phyloP scores from a whole-genome alignment of 2,797 vertebrate genomes.

The Lemur catta region DNA sequence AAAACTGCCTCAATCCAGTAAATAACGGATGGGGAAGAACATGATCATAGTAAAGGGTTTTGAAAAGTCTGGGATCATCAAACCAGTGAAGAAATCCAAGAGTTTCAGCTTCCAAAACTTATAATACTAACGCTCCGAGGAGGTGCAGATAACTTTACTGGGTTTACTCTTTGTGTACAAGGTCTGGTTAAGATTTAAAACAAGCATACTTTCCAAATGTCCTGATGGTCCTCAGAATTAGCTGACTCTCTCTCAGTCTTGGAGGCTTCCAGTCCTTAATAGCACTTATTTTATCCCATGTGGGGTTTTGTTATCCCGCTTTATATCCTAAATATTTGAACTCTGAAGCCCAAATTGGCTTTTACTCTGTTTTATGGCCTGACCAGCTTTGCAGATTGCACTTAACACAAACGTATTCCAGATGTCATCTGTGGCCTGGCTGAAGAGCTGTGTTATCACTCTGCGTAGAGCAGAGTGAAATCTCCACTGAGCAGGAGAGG shows the following conservation, averaged over 20 bases:
- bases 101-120: neutral
- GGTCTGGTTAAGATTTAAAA: constrained; percentile 28
- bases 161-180: neutral
- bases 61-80: constrained; percentile 14
- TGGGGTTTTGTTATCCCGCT: neutral
- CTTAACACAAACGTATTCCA: constrained; percentile 42
- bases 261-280: neutral
- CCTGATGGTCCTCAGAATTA: neutral
- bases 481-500: neutral
- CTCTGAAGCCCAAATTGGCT: constrained; percentile 57
- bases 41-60: neutral
- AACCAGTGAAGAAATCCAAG: constrained; percentile 15
- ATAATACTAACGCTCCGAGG: neutral
- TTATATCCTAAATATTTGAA: constrained; percentile 56
- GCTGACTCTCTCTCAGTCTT: constrained; percentile 7
- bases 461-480: neutral
- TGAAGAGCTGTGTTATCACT: neutral
- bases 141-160: neutral
- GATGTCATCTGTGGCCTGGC: neutral
- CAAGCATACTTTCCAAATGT: neutral
- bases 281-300: constrained; percentile 38
- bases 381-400: constrained; percentile 31
- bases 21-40: neutral
- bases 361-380: constrained; percentile 59
- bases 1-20: constrained; percentile 37